Evolutionary conservation across 2,888 invertebrate genomes (phyloP), one percentile per base, ranked within the genome.

Genomic region (Luffia ferchaultella): DNA sequence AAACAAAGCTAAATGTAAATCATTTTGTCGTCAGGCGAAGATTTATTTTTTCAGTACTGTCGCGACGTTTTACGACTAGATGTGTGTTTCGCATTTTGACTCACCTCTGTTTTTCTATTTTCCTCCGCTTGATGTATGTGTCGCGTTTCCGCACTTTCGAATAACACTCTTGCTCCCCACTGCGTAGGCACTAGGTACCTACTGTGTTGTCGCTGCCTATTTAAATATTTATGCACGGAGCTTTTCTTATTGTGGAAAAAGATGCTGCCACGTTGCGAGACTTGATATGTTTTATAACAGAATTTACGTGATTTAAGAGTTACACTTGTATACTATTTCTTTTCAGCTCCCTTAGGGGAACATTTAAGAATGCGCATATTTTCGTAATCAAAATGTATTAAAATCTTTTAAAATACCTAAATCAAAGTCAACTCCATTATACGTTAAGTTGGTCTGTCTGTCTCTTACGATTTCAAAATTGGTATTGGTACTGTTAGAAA

Each of bases 81-180:
- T 75, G 74, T n/a, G n/a, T n/a, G n/a, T n/a, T 71, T 71, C 73
- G 73, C 75, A 75, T 73, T 78, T 76, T 75, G 74, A 75, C 69
- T 66, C 63, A 60, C 66, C 68, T 68, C 67, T 75, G 70, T 79
- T 77, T 78, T 78, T 80, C 77, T 79, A 76, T 79, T 77, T 76
- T 68, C 62, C 68, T 49, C 68, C 72, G 61, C 73, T 75, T 79
- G 79, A 80, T 78, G 70, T 78, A 82, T 82, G 76, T 71, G 76
- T 76, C 76, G 76, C 74, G 76, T 78, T 79, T 80, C 80, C 77
- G 75, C 71, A 79, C 76, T 78, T 79, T 74, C 74, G 73, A 72
- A 76, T 73, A 73, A 70, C 70, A 67, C 72, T 77, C 64, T 60
- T 64, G 5, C 3, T 12, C 30, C 30, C 30, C 30, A 12, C 30